Evolutionary conservation across 2,888 invertebrate genomes (phyloP), one percentile per base, ranked within the genome.

Genomic region (Lagria hirta): DNA sequence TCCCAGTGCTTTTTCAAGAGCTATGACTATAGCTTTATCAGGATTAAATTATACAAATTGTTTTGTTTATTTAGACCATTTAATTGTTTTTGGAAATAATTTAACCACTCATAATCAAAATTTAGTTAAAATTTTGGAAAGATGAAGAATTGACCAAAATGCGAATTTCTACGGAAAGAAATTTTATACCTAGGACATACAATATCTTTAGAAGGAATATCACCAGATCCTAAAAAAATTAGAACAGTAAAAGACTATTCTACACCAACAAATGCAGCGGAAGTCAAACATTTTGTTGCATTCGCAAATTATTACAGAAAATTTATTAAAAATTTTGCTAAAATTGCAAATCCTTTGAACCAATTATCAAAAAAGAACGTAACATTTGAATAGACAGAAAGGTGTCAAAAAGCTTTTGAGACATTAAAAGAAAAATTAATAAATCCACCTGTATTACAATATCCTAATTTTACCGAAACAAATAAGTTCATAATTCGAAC

Each of bases 1-100:
- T 28, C 53, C 57, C 3, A 54, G 48, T 43, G 33, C 48, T 20
- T 58, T 58, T 44, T 58, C 51, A 16, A 34, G 54, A 18, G 35
- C 44, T 11, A 55, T 54, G 55, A 51, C 51, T 18, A 49, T 57
- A 7, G 55, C 55, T 15, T 48, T 54, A 48, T 22, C 49, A 17
- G 55, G 54, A 8, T 37, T 54, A 29, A 55, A 48, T 43, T 55
- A 47, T 14, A 52, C 53, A 13, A 33, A 8, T 12, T 55, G 52
- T 43, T 57, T 8, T n/a, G n/a, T n/a, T n/a, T n/a, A n/a, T n/a
- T n/a, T n/a, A n/a, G n/a, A n/a, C n/a, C n/a, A n/a, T n/a, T n/a
- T n/a, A n/a, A n/a, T n/a, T n/a, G n/a, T n/a, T n/a, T 55, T 52
- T 33, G 53, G 49, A 8, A 50, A 41, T 44, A 54, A 37, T 41